Evolutionary conservation across 2,888 invertebrate genomes (phyloP).

Genomic region (Brenthis hecate): DNA sequence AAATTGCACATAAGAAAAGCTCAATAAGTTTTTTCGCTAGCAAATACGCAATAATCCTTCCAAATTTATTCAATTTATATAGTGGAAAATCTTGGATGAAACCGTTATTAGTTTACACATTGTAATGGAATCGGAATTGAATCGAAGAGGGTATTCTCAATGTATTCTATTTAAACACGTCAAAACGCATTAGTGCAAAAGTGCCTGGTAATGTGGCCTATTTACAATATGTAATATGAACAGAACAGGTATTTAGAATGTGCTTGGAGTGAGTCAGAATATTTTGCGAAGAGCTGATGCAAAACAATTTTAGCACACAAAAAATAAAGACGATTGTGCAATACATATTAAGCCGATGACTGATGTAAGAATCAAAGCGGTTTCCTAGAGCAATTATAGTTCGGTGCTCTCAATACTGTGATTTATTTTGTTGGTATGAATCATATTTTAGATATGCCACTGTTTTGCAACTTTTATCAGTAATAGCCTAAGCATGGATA

Average conservation of each 20-base stretch:
- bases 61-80: too few species aligned
- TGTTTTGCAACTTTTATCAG: constrained; percentile 11
- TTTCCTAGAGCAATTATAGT: constrained; percentile 29
- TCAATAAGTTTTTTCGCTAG: too few species aligned
- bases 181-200: constrained; percentile 43
- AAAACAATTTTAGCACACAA: constrained; percentile 15
- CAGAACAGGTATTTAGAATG: constrained; percentile 27
- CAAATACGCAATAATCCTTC: too few species aligned
- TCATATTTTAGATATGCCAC: constrained; percentile 21
- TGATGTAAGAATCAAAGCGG: constrained; percentile 23
- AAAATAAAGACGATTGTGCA: constrained; percentile 26
- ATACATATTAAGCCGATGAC: constrained; percentile 5
- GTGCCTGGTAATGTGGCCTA: constrained; percentile 47
- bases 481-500: background rate
- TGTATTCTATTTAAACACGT: constrained; percentile 45
- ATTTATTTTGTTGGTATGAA: constrained; percentile 35
- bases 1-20: too few species aligned
- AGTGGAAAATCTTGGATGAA: too few species aligned
- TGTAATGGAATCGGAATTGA: background rate
- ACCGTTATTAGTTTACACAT: too few species aligned
- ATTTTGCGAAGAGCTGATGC: background rate
- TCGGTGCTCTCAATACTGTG: constrained; percentile 31
- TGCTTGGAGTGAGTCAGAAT: constrained; percentile 24
- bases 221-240: constrained; percentile 41
- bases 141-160: background rate